A percentile compares a stretch with the other conserved stretches of the same genome.
phyloP scores from a whole-genome alignment of 2,113 vertebrate species.

The Cebus imitator region DNA sequence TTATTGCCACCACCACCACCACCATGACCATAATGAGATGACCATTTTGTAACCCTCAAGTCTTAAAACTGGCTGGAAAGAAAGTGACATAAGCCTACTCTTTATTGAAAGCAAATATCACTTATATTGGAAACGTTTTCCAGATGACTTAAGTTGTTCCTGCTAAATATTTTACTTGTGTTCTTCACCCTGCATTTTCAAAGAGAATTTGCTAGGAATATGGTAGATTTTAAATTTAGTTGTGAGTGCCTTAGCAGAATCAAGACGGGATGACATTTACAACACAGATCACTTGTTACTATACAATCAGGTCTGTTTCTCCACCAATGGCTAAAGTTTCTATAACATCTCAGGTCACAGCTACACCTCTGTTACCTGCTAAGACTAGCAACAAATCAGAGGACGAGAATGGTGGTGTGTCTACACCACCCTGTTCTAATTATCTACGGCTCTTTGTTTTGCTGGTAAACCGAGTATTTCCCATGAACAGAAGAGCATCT shows the following conservation, averaged over 20 bases:
- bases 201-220: background rate
- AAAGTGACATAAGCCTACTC: background rate
- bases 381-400: background rate
- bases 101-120: background rate
- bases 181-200: background rate
- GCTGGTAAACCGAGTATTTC: background rate
- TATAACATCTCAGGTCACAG: background rate
- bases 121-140: background rate
- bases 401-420: background rate
- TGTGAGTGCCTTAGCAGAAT: background rate
- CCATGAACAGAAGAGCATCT: background rate
- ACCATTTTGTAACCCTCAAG: background rate
- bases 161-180: conserved; percentile 1
- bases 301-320: background rate
- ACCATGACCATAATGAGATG: background rate
- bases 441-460: background rate
- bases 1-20: background rate
- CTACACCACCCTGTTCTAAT: background rate
- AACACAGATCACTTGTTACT: background rate
- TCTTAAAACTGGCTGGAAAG: background rate
- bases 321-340: background rate
- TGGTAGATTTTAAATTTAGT: background rate
- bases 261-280: background rate
- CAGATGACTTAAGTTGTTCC: background rate
- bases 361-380: background rate